These are phyloP conservation scores for Frankliniella fusca DNA, from an alignment of 2,888 invertebrate species.

Conservation along the genomic window DNA sequence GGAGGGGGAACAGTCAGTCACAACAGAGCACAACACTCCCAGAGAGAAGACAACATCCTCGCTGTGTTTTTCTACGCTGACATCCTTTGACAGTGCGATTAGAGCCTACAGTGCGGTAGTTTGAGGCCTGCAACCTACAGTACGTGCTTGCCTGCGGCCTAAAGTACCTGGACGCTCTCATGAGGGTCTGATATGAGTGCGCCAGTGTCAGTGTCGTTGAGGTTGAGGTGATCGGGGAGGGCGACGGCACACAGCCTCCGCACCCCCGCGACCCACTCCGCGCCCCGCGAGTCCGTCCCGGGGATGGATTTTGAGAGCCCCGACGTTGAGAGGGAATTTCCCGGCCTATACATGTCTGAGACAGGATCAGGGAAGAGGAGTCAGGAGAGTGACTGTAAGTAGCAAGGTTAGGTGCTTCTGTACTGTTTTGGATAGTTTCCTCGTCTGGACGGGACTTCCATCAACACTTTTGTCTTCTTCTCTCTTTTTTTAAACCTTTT, in stretches of 20 bases:
- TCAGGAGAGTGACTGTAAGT: slow-evolving; percentile 71
- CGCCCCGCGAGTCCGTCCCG: neutral
- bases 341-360: slow-evolving; percentile 80
- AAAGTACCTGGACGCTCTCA: too few species aligned
- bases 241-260: neutral
- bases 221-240: neutral
- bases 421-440: slow-evolving; percentile 31
- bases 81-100: too few species aligned
- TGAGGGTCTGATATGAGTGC: too few species aligned
- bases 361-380: slow-evolving; percentile 63
- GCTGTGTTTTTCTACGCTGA: too few species aligned
- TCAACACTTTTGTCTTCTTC: neutral
- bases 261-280: neutral
- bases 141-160: too few species aligned
- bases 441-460: slow-evolving; percentile 28
- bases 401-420: neutral
- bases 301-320: slow-evolving; percentile 80
- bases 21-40: too few species aligned
- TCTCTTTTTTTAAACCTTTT: slow-evolving; percentile 27
- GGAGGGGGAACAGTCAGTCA: too few species aligned
- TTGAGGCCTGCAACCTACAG: too few species aligned
- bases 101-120: too few species aligned
- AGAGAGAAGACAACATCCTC: too few species aligned
- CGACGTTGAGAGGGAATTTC: slow-evolving; percentile 86
- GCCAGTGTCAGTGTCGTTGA: too few species aligned